A percentile compares a stretch with the other conserved stretches of the same genome.
Evolutionary conservation across 2,113 vertebrate genomes (phyloP).

Genomic region (Mugil cephalus): DNA sequence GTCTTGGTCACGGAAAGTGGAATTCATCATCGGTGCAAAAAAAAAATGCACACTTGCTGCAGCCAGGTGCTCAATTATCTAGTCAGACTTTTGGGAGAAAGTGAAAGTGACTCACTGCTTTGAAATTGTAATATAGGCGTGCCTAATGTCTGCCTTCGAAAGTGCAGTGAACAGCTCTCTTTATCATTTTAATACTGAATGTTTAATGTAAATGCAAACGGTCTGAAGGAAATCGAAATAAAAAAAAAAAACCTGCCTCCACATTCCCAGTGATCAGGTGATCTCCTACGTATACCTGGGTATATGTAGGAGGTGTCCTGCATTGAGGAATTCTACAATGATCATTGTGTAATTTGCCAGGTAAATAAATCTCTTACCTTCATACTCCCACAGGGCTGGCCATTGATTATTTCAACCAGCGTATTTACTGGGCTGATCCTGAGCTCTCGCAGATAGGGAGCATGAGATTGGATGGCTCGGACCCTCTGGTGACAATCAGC

Average conservation of each 20-base stretch:
- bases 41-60: slow-evolving; percentile 59
- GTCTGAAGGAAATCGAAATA: slow-evolving; percentile 14
- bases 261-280: slow-evolving; percentile 10
- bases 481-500: slow-evolving; percentile 89
- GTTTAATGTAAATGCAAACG: slow-evolving; percentile 24
- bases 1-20: slow-evolving; percentile 60
- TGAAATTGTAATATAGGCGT: slow-evolving; percentile 39
- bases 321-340: slow-evolving; percentile 38
- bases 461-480: slow-evolving; percentile 92
- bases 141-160: slow-evolving; percentile 9
- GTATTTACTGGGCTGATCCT: slow-evolving; percentile 97
- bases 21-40: slow-evolving; percentile 76
- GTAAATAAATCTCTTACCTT: slow-evolving; percentile 68
- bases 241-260: neutral
- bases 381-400: slow-evolving; percentile 88
- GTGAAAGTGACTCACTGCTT: slow-evolving; percentile 45
- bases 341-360: slow-evolving; percentile 63
- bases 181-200: slow-evolving; percentile 19
- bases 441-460: slow-evolving; percentile 95
- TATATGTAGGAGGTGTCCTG: slow-evolving; percentile 33
- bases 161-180: slow-evolving; percentile 6
- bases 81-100: slow-evolving; percentile 47
- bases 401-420: slow-evolving; percentile 95
- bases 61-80: slow-evolving; percentile 62
- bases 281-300: slow-evolving; percentile 23